Evolutionary conservation across 2,797 vertebrate species (phyloP), one percentile per base, ranked within the genome.

Genomic region (Eleutherodactylus coqui): DNA sequence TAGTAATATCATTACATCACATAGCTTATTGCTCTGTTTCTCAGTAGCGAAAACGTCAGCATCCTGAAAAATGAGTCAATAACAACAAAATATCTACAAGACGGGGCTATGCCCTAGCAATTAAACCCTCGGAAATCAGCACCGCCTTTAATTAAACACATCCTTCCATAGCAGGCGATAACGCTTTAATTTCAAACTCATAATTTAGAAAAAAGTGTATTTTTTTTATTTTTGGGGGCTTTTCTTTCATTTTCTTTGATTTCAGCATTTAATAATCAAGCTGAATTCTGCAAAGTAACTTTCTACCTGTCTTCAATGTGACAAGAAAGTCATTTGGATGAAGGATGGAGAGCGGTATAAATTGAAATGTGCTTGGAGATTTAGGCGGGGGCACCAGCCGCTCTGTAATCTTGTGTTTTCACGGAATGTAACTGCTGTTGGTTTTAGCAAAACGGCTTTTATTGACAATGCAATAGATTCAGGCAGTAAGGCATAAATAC

Each of bases 171-270:
- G 85, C 78, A 85, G 88, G 88, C 2, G 60, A 87, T 89, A 91
- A 91, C 70, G 82, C 72, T 90, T 91, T 91, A 88, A 92, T 90
- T 92, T 89, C 88, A 88, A 89, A 88, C 32, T 80, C 86, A n/a
- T n/a, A n/a, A n/a, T n/a, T n/a, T n/a, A n/a, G n/a, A n/a, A n/a
- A n/a, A n/a, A n/a, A 3, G 2, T 10, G 8, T 69, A 14, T 69
- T 38, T 10, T 69, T 38, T 38, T 3, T 0, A 9, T 24, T 24
- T 38, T 72, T 64, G 10, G 2, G 32, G 16, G 27, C 58, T 43
- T 47, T 36, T 29, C n/a, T 53, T n/a, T 14, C 21, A 79, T 47
- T 41, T 7, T 0, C 8, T 88, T 86, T 88, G 88, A 80, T 88
- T 91, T 90, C 85, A 80, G 16, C 89, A 11, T 89, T 88, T 84